Base-by-base conservation (phyloP, 2,797 vertebrate species). In the Podarcis siculus region DNA sequence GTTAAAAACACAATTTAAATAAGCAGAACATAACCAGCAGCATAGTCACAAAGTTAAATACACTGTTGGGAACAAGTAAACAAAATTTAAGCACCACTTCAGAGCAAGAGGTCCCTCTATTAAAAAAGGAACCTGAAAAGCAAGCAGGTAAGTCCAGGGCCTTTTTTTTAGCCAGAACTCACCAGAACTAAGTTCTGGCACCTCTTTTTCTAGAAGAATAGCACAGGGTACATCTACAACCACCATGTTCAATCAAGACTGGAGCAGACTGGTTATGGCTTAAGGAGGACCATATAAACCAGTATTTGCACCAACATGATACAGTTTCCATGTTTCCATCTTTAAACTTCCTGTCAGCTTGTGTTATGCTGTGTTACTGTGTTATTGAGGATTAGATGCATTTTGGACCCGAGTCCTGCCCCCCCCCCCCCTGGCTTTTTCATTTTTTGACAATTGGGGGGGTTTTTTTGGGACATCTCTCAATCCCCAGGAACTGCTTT, bases 1-100 rank as follows among this genome's bases (percentile, higher is more conserved):
- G 27, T 86, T 82, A 89, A 71, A 81, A 89, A 78, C 13, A 64
- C 79, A 58, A 82, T 89, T 89, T 78, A 86, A 85, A 85, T 66
- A 81, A 32, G 77, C 1, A 76, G 25, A 85, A 75, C 37, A 85
- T 42, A 82, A 71, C 27, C 72, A 82, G 35, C 61, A 32, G 6
- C 84, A 35, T 15, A 67, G 12, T 58, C 35, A 72, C 45, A 86
- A 86, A 86, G 23, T 86, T 86, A 82, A 77, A 86, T 82, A 78
- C 73, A 86, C 84, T 67, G 35, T 64, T 17, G 13, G 49, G 61
- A 71, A 58, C n/a, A 82, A 86, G 49, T 86, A 86, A 86, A 82
- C 37, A 61, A 77, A 79, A 61, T 30, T 35, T 19, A 88, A 79
- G 35, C 35, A 39, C 75, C 8, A 2, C n/a, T 58, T 85, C 17